A percentile compares a stretch with the other conserved stretches of the same genome.
Evolutionary conservation across 2,797 vertebrate species (phyloP).

Genomic region (Meriones psammophilus): DNA sequence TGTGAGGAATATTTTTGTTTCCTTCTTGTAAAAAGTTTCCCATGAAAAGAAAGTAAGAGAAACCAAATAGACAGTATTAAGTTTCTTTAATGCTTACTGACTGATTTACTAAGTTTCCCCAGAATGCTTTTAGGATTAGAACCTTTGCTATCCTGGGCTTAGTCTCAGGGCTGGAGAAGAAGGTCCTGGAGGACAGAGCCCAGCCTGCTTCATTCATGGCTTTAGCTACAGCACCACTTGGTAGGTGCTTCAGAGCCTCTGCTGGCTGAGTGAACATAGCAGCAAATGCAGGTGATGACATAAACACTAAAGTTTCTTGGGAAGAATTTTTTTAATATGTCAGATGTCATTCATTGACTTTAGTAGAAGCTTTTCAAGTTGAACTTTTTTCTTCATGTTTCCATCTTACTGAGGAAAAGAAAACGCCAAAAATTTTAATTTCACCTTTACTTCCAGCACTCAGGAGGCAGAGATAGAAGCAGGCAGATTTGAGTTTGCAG

Average conservation of each 20-base stretch:
- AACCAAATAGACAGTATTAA: slow-evolving; percentile 23
- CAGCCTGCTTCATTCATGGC: not conserved
- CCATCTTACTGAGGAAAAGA: slow-evolving; percentile 46
- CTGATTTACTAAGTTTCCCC: slow-evolving; percentile 47
- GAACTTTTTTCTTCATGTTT: slow-evolving; percentile 11
- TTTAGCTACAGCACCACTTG: not conserved
- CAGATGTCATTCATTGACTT: slow-evolving; percentile 3
- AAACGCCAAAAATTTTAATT: not conserved
- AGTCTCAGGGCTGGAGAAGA: not conserved
- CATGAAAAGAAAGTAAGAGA: not conserved
- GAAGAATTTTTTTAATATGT: not conserved
- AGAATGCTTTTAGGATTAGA: slow-evolving; percentile 50
- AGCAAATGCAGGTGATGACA: slow-evolving; percentile 7
- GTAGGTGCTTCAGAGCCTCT: not conserved
- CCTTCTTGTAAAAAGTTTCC: not conserved
- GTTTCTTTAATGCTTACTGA: slow-evolving; percentile 35
- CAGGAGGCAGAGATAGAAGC: not conserved
- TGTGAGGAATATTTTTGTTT: not conserved
- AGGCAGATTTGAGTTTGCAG: not conserved
- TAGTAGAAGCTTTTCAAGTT: slow-evolving; percentile 54
- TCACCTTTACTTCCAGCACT: not conserved
- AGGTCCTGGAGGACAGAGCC: slow-evolving; percentile 22
- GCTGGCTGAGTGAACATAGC: not conserved
- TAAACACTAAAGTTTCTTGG: not conserved
- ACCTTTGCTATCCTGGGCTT: slow-evolving; percentile 1